A percentile compares a stretch with the other conserved stretches of the same genome.
Conservation (phyloP, 2,113 vertebrate species). For the Heterotilapia buettikoferi region DNA sequence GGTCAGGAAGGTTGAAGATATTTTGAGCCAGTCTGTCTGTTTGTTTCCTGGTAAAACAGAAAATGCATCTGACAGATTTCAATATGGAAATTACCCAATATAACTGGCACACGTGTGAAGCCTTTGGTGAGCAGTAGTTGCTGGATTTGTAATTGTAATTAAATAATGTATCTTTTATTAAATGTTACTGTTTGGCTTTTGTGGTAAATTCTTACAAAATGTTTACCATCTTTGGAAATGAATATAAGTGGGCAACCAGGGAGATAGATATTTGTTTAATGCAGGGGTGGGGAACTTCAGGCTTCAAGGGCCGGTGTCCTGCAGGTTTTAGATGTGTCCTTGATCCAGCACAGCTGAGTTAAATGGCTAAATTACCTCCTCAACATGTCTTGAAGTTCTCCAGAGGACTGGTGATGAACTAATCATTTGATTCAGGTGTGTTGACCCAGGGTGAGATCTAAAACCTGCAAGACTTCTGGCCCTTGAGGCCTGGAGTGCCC, state of each 20-base stretch:
- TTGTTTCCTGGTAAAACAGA: constrained; percentile 2
- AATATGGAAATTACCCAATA: background rate
- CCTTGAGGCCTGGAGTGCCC: background rate
- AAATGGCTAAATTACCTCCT: background rate
- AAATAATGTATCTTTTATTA: background rate
- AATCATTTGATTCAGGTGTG: background rate
- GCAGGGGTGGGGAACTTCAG: background rate
- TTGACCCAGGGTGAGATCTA: background rate
- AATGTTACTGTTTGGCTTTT: background rate
- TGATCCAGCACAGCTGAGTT: background rate
- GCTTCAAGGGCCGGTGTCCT: background rate
- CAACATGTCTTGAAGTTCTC: background rate
- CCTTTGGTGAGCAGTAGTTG: background rate
- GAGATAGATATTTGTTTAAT: background rate
- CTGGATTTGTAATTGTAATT: background rate
- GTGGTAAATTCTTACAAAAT: background rate
- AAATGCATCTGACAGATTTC: background rate
- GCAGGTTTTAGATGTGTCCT: background rate
- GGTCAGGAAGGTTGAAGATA: constrained; percentile 45
- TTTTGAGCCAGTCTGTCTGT: constrained; percentile 38
- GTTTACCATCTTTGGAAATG: background rate
- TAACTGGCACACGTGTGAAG: background rate
- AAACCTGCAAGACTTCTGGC: background rate
- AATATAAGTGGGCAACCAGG: background rate
- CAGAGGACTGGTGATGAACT: background rate